Conservation (phyloP, 2,113 vertebrate species). For the Passerina amoena region DNA sequence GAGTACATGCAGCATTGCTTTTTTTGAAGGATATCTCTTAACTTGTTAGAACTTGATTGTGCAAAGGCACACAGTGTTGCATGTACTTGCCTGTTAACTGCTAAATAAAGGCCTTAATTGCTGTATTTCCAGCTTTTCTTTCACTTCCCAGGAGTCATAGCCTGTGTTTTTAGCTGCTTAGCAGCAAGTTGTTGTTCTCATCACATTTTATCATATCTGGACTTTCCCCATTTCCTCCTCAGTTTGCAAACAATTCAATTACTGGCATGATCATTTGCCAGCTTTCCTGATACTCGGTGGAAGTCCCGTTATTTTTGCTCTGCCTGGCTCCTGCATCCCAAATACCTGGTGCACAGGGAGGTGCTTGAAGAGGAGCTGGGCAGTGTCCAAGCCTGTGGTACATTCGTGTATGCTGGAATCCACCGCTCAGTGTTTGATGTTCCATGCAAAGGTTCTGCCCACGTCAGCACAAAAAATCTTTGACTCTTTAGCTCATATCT, state of each 20-base stretch:
- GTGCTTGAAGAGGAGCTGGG: not conserved
- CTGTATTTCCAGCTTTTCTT: not conserved
- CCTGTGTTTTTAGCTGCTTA: not conserved
- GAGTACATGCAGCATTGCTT: not conserved
- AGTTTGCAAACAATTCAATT: not conserved
- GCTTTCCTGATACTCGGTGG: not conserved
- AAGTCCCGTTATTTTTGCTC: not conserved
- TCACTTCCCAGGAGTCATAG: not conserved
- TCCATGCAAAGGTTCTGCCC: not conserved
- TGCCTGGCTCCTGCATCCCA: not conserved
- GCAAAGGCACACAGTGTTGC: not conserved
- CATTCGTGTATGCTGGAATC: not conserved
- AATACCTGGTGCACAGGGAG: not conserved
- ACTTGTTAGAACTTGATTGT: constrained; percentile 19
- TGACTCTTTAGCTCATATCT: not conserved
- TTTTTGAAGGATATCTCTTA: not conserved
- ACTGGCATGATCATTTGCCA: not conserved
- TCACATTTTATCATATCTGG: not conserved
- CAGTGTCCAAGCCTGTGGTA: not conserved
- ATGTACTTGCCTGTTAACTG: not conserved
- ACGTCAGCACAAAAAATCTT: not conserved
- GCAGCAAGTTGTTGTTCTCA: not conserved
- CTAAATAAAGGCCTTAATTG: constrained; percentile 16
- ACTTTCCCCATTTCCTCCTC: not conserved
- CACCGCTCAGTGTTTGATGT: not conserved